Evolutionary conservation across 2,797 vertebrate genomes (phyloP), one percentile per base, ranked within the genome.

Genomic region (Mergus octosetaceus): DNA sequence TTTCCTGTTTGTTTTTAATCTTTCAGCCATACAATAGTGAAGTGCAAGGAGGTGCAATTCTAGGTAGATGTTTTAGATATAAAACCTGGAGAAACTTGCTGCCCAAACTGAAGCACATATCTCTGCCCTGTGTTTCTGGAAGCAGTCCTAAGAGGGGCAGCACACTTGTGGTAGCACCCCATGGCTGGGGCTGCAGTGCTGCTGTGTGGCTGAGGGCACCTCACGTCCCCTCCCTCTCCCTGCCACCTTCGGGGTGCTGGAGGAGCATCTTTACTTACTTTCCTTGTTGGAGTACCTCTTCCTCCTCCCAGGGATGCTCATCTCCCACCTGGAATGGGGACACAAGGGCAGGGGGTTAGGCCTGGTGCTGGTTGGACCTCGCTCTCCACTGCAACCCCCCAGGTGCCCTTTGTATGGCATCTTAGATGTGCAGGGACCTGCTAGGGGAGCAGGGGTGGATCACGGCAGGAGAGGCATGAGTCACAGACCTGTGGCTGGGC

Each of bases 361-460:
- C 39, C 10, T 53, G 34, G 32, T 2, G 3, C 13, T 68, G 32
- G 16, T 19, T 15, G 28, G 13, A 34, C 18, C 54, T 92, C 9
- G 0, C 1, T 34, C 32, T 8, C n/a, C 1, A 0, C 6, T 38
- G 9, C 25, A n/a, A 71, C 2, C 4, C 14, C 34, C 10, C 2
- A 4, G 17, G 13, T 2, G 6, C 6, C 14, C 10, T 74, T 89
- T 4, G 18, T 5, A 13, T 16, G 78, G 38, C 15, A 45, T 65
- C 58, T 56, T 25, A 68, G 60, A 39, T 19, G 32, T 13, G 19
- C 8, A 1, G 5, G 69, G n/a, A 36, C 28, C 13, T 45, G 13
- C 9, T 13, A 45, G 6, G 10, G 34, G 41, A 74, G 32, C 51
- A 38, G 32, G 21, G 20, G 10, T 76, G 5, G 34, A 9, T 20